Evolutionary conservation across 2,888 invertebrate genomes (phyloP).

Genomic region (Philhelius pedissequus): DNA sequence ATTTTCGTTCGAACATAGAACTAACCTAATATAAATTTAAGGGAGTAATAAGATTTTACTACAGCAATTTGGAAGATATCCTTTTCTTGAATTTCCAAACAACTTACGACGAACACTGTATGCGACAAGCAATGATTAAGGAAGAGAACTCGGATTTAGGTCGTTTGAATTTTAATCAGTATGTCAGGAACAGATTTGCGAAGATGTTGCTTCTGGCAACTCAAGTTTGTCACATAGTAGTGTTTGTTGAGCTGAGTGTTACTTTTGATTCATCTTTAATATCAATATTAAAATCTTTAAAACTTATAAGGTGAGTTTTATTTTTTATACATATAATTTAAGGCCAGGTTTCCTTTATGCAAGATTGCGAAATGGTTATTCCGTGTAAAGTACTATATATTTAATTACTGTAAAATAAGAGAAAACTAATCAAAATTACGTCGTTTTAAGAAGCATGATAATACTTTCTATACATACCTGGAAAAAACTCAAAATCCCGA

Average conservation of each 20-base stretch:
- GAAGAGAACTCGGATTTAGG: conserved; percentile 76
- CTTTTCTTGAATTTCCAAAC: conserved; percentile 81
- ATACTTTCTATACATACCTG: too few species aligned
- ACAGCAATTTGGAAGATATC: conserved; percentile 80
- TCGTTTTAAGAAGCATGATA: too few species aligned
- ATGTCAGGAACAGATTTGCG: conserved; percentile 79
- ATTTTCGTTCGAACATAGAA: neutral
- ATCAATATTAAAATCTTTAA: conserved; percentile 89
- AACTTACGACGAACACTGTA: conserved; percentile 74
- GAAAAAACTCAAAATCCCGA: too few species aligned
- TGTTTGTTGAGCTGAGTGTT: conserved; percentile 79
- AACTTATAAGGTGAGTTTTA: conserved; percentile 84
- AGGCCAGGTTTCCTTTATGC: too few species aligned
- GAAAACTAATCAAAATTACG: too few species aligned
- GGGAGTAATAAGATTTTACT: conserved; percentile 82
- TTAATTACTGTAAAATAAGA: too few species aligned
- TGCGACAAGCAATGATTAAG: conserved; percentile 72
- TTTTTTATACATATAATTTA: too few species aligned
- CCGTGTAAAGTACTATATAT: too few species aligned
- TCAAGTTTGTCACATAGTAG: conserved; percentile 89
- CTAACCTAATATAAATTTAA: conserved; percentile 71
- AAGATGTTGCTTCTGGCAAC: conserved; percentile 87
- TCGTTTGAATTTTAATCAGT: conserved; percentile 74
- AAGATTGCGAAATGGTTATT: too few species aligned
- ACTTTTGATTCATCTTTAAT: conserved; percentile 89